These are phyloP conservation scores for Tenthredo distinguenda DNA, from an alignment of 2,888 invertebrate species.

Conservation along the genomic window DNA sequence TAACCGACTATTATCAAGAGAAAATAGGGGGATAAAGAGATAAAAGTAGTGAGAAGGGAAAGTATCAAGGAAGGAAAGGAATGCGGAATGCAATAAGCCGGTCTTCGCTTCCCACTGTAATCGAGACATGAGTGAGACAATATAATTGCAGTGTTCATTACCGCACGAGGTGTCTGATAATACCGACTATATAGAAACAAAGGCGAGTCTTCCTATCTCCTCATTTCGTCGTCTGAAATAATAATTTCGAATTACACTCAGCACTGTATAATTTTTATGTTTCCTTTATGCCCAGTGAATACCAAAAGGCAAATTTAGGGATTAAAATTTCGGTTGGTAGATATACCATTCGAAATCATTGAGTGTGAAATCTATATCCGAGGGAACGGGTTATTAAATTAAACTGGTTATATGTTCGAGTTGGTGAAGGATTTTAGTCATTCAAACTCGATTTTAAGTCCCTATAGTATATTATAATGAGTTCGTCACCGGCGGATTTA, in stretches of 20 bases:
- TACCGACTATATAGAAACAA: not conserved
- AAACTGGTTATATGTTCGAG: not conserved
- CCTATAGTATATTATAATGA: not conserved
- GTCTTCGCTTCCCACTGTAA: not conserved
- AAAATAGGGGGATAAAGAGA: not conserved
- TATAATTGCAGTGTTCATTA: constrained; percentile 36
- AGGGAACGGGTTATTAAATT: constrained; percentile 1
- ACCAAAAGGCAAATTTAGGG: not conserved
- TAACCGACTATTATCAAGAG: not conserved
- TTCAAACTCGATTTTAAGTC: constrained; percentile 18
- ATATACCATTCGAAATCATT: not conserved
- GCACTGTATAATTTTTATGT: not conserved
- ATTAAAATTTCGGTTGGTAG: not conserved
- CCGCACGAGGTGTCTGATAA: constrained; percentile 9
- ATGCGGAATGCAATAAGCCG: constrained; percentile 69
- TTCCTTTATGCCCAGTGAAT: not conserved
- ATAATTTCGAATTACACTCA: not conserved
- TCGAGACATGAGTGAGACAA: not conserved
- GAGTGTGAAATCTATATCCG: constrained; percentile 18
- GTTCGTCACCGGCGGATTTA: not conserved
- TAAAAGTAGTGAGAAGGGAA: not conserved
- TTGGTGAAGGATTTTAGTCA: not conserved
- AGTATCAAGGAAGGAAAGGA: constrained; percentile 62
- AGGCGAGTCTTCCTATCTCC: not conserved
- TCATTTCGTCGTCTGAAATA: not conserved